These are phyloP conservation scores for Hemitrygon akajei DNA, from an alignment of 2,797 vertebrate species.

Conservation along the genomic window DNA sequence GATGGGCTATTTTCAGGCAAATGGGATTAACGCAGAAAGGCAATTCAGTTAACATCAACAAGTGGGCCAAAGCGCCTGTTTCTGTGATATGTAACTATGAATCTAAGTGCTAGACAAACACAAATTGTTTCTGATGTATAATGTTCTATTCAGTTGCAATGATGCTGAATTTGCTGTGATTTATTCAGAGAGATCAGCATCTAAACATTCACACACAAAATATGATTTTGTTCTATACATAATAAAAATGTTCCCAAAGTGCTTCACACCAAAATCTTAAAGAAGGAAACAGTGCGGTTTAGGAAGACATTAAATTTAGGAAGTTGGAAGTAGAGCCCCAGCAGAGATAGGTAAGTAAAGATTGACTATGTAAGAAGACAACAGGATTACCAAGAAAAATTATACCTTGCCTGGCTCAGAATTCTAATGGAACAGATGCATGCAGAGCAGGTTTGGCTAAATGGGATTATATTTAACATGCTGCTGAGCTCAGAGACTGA, in stretches of 20 bases:
- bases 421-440: neutral
- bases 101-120: neutral
- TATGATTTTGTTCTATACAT: too few relatives aligned
- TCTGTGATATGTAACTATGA: too few relatives aligned
- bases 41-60: too few relatives aligned
- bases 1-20: too few relatives aligned
- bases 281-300: neutral
- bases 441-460: neutral
- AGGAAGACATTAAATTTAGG: neutral
- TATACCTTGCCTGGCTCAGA: neutral
- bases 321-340: neutral
- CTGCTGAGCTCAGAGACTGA: neutral
- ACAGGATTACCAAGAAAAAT: neutral
- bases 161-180: neutral
- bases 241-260: too few relatives aligned
- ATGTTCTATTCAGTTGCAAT: neutral
- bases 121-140: neutral
- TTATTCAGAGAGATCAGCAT: neutral
- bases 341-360: neutral
- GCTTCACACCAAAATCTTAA: neutral
- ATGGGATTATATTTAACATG: conserved; percentile 3
- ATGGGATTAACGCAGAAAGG: too few relatives aligned
- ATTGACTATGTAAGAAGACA: neutral
- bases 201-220: neutral
- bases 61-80: too few relatives aligned